Evolutionary conservation across 2,888 invertebrate genomes (phyloP).

Genomic region (Oligia fasciuncula): DNA sequence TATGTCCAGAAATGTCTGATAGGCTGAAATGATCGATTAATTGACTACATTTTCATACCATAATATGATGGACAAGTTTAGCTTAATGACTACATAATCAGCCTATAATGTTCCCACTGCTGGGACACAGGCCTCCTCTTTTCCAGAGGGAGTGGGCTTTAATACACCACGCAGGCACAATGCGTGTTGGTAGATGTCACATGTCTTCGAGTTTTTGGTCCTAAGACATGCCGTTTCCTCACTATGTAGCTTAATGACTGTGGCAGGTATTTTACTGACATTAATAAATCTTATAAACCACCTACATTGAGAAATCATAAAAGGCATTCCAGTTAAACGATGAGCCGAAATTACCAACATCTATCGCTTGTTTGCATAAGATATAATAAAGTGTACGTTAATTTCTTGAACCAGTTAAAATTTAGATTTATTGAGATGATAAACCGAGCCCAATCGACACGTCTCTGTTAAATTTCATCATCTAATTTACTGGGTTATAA

Average conservation of each 20-base stretch:
- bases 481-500: conserved; percentile 36
- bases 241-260: neutral
- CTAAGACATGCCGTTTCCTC: neutral
- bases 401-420: conserved; percentile 37
- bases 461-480: conserved; percentile 38
- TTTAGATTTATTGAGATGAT: conserved; percentile 35
- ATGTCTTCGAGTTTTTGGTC: too few relatives aligned
- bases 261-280: neutral
- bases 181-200: too few relatives aligned
- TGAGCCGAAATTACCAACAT: conserved; percentile 13
- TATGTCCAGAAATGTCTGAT: neutral
- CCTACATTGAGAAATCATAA: conserved; percentile 24
- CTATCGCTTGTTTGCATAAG: conserved; percentile 46
- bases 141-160: too few relatives aligned
- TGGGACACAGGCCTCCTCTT: too few relatives aligned
- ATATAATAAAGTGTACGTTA: conserved; percentile 15
- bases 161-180: too few relatives aligned
- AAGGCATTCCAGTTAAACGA: conserved; percentile 12
- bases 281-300: conserved; percentile 32
- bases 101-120: too few relatives aligned
- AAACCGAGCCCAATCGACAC: conserved; percentile 31
- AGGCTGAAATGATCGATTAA: conserved; percentile 2
- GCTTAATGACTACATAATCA: neutral
- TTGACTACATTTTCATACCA: conserved; percentile 19
- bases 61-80: neutral